These are phyloP conservation scores for Bombus consobrinus DNA, from an alignment of 1,140 invertebrate species.

Conservation along the genomic window DNA sequence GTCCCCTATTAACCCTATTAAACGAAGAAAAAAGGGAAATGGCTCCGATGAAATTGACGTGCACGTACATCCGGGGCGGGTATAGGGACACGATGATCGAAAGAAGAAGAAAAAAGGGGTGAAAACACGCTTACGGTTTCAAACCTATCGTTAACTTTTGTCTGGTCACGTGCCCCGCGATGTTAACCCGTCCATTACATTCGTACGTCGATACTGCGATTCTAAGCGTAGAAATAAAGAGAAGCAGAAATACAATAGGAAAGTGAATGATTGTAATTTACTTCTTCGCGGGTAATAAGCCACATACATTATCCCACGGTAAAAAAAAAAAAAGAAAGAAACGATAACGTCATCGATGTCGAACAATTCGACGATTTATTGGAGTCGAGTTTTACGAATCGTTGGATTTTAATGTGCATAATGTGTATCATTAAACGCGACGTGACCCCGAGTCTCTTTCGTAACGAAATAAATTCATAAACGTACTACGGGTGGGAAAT, in stretches of 20 bases:
- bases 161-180: slow-evolving; percentile 74
- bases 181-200: slow-evolving; percentile 74
- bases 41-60: slow-evolving; percentile 20
- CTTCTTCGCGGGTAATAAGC: slow-evolving; percentile 70
- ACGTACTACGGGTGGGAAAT: not conserved
- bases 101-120: slow-evolving; percentile 59
- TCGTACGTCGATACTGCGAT: slow-evolving; percentile 20
- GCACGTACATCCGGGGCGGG: slow-evolving; percentile 60
- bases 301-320: slow-evolving; percentile 19
- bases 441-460: slow-evolving; percentile 6
- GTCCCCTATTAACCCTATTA: slow-evolving; percentile 4
- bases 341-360: not conserved
- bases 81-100: slow-evolving; percentile 50
- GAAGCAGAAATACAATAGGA: slow-evolving; percentile 34
- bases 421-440: slow-evolving; percentile 8
- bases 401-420: slow-evolving; percentile 43
- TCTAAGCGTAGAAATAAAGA: not conserved
- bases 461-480: slow-evolving; percentile 33
- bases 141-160: slow-evolving; percentile 77
- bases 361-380: not conserved
- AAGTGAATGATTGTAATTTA: slow-evolving; percentile 69
- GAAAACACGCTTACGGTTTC: slow-evolving; percentile 41
- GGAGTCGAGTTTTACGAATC: slow-evolving; percentile 2
- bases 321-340: not conserved
- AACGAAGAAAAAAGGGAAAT: slow-evolving; percentile 21